Conservation (phyloP, 2,113 vertebrate species). For the Microcebus griseorufus region DNA sequence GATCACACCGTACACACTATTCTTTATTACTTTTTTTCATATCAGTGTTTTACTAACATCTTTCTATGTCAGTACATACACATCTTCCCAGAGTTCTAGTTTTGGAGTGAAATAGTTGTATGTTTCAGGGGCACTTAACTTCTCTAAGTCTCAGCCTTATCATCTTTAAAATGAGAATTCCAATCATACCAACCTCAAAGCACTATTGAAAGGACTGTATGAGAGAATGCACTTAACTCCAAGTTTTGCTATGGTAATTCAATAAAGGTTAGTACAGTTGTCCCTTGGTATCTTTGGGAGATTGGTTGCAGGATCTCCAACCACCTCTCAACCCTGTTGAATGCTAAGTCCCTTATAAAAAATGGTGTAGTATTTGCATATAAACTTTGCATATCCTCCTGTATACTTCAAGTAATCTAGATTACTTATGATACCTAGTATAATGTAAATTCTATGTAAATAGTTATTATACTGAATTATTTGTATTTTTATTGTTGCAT, state of each 20-base stretch:
- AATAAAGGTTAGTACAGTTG: not conserved
- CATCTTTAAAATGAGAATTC: constrained; percentile 8
- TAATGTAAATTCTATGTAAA: not conserved
- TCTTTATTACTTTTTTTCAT: not conserved
- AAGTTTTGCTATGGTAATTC: not conserved
- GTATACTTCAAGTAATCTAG: not conserved
- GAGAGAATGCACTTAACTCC: not conserved
- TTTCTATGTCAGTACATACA: not conserved
- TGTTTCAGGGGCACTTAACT: not conserved
- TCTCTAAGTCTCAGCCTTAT: not conserved
- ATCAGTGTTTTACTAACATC: not conserved
- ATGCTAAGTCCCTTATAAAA: not conserved
- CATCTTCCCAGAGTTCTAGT: not conserved
- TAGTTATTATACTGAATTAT: not conserved
- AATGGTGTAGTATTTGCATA: not conserved
- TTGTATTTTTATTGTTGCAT: not conserved
- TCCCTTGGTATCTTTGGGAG: not conserved
- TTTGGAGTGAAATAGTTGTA: not conserved
- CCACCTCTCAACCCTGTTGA: too few species aligned
- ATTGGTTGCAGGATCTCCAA: not conserved
- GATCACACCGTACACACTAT: not conserved
- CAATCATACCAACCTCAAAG: not conserved
- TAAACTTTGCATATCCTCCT: not conserved
- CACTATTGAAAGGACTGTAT: not conserved
- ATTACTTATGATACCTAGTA: not conserved